Conservation (phyloP, 2,888 invertebrate genomes). For the Allolobophora icterica region DNA sequence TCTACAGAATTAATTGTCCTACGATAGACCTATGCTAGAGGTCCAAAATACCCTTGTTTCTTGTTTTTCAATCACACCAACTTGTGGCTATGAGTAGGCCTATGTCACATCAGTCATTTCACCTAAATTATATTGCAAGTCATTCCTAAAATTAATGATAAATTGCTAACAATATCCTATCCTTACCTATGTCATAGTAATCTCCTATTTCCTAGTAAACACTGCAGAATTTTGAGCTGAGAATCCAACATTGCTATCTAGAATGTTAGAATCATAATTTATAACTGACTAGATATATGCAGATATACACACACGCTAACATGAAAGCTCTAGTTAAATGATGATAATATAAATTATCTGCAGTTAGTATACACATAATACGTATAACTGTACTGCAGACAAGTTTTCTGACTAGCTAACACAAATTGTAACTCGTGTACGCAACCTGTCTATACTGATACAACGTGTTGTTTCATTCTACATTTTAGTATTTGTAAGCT, state of each 20-base stretch:
- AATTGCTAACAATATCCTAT: neutral
- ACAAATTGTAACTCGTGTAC: neutral
- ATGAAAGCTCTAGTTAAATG: neutral
- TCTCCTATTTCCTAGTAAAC: neutral
- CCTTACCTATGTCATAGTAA: neutral
- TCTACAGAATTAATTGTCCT: neutral
- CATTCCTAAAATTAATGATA: neutral
- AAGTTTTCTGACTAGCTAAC: neutral
- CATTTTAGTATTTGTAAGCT: neutral
- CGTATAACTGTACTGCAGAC: neutral
- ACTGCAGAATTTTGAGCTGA: neutral
- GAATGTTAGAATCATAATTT: neutral
- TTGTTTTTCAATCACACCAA: neutral
- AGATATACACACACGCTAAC: neutral
- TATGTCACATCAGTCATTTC: neutral
- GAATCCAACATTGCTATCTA: neutral
- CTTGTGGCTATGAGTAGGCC: neutral
- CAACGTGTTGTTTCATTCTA: neutral
- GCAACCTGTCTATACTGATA: neutral
- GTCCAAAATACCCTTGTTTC: neutral
- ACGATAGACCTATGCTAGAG: neutral
- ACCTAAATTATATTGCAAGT: neutral
- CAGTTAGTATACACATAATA: neutral
- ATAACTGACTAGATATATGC: neutral
- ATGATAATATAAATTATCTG: neutral